These are phyloP conservation scores for Phocoena sinus DNA, from an alignment of 2,113 vertebrate genomes.

Conservation along the genomic window DNA sequence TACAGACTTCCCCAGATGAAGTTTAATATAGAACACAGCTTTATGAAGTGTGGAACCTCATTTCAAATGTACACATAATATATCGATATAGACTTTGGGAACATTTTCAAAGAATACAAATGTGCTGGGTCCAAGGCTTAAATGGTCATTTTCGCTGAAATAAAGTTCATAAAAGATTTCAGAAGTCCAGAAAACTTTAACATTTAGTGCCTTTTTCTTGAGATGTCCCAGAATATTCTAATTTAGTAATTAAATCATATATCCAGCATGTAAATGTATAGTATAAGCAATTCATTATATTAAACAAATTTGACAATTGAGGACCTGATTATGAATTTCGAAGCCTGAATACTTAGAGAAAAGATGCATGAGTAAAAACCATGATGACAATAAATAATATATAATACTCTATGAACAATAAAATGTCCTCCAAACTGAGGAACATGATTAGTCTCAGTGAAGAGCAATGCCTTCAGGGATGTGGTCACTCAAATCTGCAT, in stretches of 20 bases:
- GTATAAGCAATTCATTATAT: conserved; percentile 38
- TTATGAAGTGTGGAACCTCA: conserved; percentile 69
- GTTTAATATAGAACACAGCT: conserved; percentile 69
- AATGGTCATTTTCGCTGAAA: conserved; percentile 45
- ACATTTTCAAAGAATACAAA: conserved; percentile 49
- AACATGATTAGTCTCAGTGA: background rate
- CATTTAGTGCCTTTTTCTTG: conserved; percentile 44
- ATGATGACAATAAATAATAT: background rate
- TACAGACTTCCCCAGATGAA: conserved; percentile 71
- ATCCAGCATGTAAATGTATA: background rate
- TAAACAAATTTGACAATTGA: conserved; percentile 41
- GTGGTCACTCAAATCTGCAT: background rate
- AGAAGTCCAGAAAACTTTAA: background rate
- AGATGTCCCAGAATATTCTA: conserved; percentile 54
- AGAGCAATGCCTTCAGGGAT: background rate
- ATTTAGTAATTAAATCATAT: conserved; percentile 36
- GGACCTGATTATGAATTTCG: conserved; percentile 30
- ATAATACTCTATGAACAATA: background rate
- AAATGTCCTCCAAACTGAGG: background rate
- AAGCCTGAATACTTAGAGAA: background rate
- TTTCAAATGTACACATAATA: conserved; percentile 63
- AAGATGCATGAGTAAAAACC: background rate
- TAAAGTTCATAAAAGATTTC: conserved; percentile 22
- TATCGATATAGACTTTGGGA: conserved; percentile 52
- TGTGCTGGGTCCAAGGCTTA: conserved; percentile 24